A percentile compares a stretch with the other conserved stretches of the same genome.
phyloP scores from a whole-genome alignment of 2,113 vertebrate species.

The Cryptoleucopteryx plumbea region DNA sequence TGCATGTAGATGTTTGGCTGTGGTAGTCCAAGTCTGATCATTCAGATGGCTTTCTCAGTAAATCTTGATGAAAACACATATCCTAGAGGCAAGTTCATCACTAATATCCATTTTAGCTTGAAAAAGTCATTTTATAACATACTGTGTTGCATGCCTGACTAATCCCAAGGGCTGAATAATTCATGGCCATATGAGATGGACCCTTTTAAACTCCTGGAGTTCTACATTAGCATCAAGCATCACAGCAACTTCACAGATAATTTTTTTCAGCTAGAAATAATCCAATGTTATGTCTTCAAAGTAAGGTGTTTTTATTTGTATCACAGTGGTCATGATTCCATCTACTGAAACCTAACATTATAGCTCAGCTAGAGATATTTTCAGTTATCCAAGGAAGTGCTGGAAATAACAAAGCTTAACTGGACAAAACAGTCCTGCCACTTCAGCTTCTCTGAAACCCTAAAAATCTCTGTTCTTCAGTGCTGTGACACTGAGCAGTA shows the following conservation, averaged over 20 bases:
- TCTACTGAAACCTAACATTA: not conserved
- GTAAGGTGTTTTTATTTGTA: not conserved
- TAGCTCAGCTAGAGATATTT: not conserved
- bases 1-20: not conserved
- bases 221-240: not conserved
- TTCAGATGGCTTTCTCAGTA: not conserved
- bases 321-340: not conserved
- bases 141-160: not conserved
- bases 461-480: not conserved
- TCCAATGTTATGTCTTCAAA: not conserved
- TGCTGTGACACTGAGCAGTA: not conserved
- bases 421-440: not conserved
- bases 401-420: not conserved
- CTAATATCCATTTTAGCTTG: not conserved
- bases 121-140: not conserved
- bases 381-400: not conserved
- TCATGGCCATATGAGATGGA: not conserved
- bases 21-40: not conserved
- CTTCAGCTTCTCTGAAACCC: not conserved
- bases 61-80: not conserved
- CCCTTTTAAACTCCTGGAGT: not conserved
- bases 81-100: not conserved
- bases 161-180: constrained; percentile 18
- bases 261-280: constrained; percentile 5
- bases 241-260: not conserved